Conservation (phyloP, 2,113 vertebrate genomes). For the Ameiurus melas region DNA sequence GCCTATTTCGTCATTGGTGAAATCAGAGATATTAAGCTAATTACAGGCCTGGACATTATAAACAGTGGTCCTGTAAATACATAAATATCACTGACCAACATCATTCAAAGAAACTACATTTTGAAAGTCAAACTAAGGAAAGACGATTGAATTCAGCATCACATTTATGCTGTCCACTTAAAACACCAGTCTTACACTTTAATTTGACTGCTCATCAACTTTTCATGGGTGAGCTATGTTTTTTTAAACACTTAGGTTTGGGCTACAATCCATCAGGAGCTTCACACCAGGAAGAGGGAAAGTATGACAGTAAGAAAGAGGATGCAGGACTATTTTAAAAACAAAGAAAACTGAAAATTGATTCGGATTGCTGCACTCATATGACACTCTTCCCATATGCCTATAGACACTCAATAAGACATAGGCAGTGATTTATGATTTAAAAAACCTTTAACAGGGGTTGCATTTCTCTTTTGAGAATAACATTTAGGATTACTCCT, state of each 20-base stretch:
- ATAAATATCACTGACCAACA: not conserved
- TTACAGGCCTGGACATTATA: not conserved
- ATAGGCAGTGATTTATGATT: slow-evolving; percentile 23
- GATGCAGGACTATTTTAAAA: slow-evolving; percentile 24
- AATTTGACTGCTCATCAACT: not conserved
- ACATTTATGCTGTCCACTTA: not conserved
- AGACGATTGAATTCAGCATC: not conserved
- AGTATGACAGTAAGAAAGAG: slow-evolving; percentile 6
- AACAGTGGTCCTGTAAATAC: not conserved
- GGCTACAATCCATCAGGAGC: not conserved
- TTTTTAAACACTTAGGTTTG: not conserved
- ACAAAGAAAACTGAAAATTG: slow-evolving; percentile 18
- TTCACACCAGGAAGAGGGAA: slow-evolving; percentile 22
- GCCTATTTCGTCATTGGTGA: not conserved
- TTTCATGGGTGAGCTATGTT: not conserved
- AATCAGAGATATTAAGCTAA: not conserved
- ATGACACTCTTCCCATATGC: slow-evolving; percentile 2
- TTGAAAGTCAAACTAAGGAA: not conserved
- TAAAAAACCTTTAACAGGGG: not conserved
- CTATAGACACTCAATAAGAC: not conserved
- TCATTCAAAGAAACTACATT: not conserved
- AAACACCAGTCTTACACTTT: not conserved
- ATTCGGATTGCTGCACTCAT: not conserved
- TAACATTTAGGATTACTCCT: not conserved
- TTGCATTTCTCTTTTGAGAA: not conserved